Evolutionary conservation across 1,140 invertebrate genomes (phyloP).

Genomic region (Adoxophyes honmai): DNA sequence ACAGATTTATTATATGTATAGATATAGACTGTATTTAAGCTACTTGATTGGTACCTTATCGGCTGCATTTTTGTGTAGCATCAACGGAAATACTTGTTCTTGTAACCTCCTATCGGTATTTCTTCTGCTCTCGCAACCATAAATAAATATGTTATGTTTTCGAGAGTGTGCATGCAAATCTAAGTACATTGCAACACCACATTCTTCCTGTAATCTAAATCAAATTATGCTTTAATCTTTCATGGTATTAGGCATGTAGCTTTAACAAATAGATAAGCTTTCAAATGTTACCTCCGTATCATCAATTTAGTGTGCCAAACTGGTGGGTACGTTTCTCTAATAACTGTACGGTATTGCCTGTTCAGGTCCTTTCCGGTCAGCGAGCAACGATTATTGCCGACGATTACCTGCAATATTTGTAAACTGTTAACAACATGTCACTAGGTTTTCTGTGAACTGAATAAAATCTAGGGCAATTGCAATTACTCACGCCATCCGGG

Average conservation of each 20-base stretch:
- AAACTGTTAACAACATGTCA: conserved; percentile 23
- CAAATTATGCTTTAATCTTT: conserved; percentile 18
- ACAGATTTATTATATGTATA: no score
- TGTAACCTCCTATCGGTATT: conserved; percentile 86
- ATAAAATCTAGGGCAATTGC: conserved; percentile 26
- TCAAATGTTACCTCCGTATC: conserved; percentile 82
- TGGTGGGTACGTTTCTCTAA: conserved; percentile 92
- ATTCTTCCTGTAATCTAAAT: conserved; percentile 90
- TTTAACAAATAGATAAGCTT: neutral
- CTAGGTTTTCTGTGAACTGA: conserved; percentile 21
- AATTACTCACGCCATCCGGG: conserved; percentile 90
- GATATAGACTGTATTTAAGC: no score
- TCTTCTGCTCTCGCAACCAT: conserved; percentile 94
- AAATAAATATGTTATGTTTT: conserved; percentile 96
- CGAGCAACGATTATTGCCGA: conserved; percentile 94
- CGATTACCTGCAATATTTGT: conserved; percentile 80
- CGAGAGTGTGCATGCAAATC: conserved; percentile 97
- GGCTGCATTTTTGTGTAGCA: conserved; percentile 94
- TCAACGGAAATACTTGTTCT: conserved; percentile 94
- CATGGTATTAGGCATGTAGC: no score
- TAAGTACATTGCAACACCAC: conserved; percentile 94
- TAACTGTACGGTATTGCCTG: conserved; percentile 92
- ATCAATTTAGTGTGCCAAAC: conserved; percentile 96
- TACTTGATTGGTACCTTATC: conserved; percentile 85
- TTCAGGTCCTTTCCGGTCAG: conserved; percentile 92